A percentile compares a stretch with the other conserved stretches of the same genome.
phyloP scores from a whole-genome alignment of 2,797 vertebrate species.

The Parauchenoglanis punctatus region DNA sequence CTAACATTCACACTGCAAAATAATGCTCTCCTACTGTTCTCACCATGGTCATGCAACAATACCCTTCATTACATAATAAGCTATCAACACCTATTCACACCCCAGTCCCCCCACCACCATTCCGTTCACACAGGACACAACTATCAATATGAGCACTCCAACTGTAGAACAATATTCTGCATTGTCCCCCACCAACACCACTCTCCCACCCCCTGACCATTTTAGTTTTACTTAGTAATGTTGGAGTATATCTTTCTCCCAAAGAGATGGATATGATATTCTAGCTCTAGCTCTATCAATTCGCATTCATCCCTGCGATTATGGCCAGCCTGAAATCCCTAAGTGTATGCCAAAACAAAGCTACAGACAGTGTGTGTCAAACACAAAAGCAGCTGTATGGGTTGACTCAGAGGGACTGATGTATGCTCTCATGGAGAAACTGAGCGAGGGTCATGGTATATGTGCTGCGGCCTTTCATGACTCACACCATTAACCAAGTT shows the following conservation, averaged over 20 bases:
- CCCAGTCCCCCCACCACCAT: background rate
- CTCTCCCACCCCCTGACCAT: background rate
- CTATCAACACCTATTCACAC: background rate
- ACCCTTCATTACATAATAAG: constrained; percentile 23
- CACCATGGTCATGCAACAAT: constrained; percentile 17
- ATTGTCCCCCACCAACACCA: background rate
- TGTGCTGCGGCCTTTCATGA: constrained; percentile 1
- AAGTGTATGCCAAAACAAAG: background rate
- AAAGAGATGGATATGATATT: constrained; percentile 15
- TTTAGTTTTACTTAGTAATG: background rate
- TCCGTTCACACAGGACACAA: constrained; percentile 17
- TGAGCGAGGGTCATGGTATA: constrained; percentile 11
- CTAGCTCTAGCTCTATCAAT: constrained; percentile 5
- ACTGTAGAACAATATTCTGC: background rate
- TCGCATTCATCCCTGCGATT: background rate
- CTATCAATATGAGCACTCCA: background rate
- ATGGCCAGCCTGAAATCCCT: background rate
- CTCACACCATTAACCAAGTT: constrained; percentile 40
- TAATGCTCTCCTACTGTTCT: constrained; percentile 20
- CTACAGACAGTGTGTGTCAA: constrained; percentile 4
- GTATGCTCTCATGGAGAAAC: constrained; percentile 4
- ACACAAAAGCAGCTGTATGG: constrained; percentile 20
- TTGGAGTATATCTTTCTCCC: background rate
- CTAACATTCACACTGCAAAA: constrained; percentile 31
- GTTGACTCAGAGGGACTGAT: background rate